Evolutionary conservation across 2,888 invertebrate species (phyloP).

Genomic region (Seira ritae): DNA sequence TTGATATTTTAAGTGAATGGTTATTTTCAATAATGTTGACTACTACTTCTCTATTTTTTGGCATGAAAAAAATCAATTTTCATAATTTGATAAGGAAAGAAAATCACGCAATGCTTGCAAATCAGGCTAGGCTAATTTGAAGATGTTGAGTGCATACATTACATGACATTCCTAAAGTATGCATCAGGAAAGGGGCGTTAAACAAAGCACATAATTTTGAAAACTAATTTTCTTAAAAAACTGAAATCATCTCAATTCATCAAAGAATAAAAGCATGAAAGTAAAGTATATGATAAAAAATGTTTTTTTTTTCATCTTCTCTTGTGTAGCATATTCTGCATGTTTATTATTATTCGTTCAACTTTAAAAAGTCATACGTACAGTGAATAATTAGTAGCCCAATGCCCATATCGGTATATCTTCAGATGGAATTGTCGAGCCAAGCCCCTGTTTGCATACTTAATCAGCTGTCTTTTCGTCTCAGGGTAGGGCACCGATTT

Average conservation of each 20-base stretch:
- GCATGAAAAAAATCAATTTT: too few species aligned
- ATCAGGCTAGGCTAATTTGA: too few species aligned
- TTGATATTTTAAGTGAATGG: too few species aligned
- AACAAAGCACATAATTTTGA: constrained; percentile 1
- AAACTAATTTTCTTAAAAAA: constrained; percentile 18
- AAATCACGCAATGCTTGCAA: too few species aligned
- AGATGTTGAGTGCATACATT: too few species aligned
- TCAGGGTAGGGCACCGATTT: constrained; percentile 85
- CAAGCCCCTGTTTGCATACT: constrained; percentile 85
- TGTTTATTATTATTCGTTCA: neutral
- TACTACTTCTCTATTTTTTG: too few species aligned
- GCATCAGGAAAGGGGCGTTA: too few species aligned
- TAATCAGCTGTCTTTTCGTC: constrained; percentile 87
- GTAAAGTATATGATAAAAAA: neutral
- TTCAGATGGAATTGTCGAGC: constrained; percentile 94
- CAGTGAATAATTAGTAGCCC: constrained; percentile 92
- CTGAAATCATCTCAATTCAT: constrained; percentile 3
- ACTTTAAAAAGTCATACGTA: constrained; percentile 75
- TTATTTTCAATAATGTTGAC: too few species aligned
- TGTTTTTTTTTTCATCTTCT: neutral
- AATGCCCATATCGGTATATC: constrained; percentile 94
- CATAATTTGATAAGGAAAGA: too few species aligned
- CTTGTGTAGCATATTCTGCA: neutral
- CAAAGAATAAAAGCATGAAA: constrained; percentile 35
- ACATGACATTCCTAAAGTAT: too few species aligned